These are phyloP conservation scores for Ophioderma brevispina DNA, from an alignment of 35 echinoderm and acorn worm species.

Conservation along the genomic window DNA sequence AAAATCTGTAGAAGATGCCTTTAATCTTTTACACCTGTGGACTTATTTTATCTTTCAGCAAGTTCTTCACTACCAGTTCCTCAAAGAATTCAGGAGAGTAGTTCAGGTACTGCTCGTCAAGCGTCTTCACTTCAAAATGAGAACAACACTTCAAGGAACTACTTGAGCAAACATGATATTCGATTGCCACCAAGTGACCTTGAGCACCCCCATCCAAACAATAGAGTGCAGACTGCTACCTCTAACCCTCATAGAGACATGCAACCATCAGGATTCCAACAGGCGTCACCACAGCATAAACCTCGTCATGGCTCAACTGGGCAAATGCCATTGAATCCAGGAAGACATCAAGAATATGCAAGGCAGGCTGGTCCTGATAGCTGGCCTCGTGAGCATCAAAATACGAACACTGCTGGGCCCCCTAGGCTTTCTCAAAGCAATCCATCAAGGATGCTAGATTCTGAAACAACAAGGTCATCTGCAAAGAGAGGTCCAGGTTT, in stretches of 20 bases:
- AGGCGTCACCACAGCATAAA: too few species aligned
- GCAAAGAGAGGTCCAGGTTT: neutral
- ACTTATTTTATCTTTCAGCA: neutral
- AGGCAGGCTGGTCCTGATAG: neutral
- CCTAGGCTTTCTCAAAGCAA: neutral
- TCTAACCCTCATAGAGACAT: neutral
- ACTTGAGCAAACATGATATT: neutral
- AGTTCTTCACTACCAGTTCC: neutral
- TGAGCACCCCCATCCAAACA: neutral
- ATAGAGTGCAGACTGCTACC: neutral
- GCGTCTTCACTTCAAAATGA: neutral
- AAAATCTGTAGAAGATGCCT: too few species aligned
- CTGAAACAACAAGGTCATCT: neutral
- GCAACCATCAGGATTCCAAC: neutral
- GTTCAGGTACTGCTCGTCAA: neutral
- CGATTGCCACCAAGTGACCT: neutral
- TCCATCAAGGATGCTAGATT: neutral
- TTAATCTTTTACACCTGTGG: too few species aligned
- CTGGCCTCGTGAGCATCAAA: neutral
- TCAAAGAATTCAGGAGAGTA: neutral
- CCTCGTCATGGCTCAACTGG: too few species aligned
- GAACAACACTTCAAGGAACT: neutral
- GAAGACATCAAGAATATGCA: neutral
- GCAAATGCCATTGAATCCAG: neutral
- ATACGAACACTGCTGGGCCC: neutral